Percentiles rank a stretch among this genome's conserved stretches.
phyloP scores from a whole-genome alignment of 1,140 invertebrate species.

The Rhizoglyphus robini region DNA sequence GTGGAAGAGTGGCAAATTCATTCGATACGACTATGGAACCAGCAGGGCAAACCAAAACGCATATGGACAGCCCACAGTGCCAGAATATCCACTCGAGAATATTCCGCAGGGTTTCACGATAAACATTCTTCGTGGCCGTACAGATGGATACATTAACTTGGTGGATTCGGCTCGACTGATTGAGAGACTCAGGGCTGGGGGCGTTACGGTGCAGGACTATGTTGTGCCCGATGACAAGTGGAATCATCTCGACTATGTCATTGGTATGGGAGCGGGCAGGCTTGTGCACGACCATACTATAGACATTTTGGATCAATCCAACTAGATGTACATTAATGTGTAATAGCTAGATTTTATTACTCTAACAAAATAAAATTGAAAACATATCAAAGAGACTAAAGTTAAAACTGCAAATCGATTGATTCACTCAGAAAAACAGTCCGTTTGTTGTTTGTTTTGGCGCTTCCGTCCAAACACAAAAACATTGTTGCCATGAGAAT shows the following conservation, averaged over 20 bases:
- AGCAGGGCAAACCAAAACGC: not conserved
- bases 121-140: not conserved
- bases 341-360: no score
- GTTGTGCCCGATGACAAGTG: not conserved
- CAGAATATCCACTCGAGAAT: not conserved
- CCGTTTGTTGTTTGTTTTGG: no score
- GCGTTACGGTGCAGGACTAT: not conserved
- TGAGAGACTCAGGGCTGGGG: not conserved
- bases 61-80: not conserved
- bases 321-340: no score
- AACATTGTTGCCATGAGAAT: no score
- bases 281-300: not conserved
- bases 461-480: no score
- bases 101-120: not conserved
- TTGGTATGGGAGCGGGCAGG: not conserved
- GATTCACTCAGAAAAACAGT: no score
- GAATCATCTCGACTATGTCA: not conserved
- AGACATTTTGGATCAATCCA: not conserved
- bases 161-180: not conserved
- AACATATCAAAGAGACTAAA: no score
- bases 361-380: no score
- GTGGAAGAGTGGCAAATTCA: not conserved
- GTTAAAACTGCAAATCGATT: no score
- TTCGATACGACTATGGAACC: not conserved
- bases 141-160: not conserved